phyloP scores from a whole-genome alignment of 2,113 vertebrate species.

The Sorex araneus region DNA sequence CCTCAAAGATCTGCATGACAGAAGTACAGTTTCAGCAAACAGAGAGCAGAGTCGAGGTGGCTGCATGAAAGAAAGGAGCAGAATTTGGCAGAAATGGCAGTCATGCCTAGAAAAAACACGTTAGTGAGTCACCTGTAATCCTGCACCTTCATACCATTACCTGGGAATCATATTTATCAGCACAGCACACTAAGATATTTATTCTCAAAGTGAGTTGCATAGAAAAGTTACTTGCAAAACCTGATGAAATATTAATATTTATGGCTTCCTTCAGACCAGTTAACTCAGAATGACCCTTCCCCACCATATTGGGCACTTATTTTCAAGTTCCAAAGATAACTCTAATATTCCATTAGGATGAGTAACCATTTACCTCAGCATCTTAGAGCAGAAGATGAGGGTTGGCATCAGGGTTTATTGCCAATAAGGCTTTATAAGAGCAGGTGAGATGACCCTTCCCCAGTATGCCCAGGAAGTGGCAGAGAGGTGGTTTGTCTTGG shows the following conservation, averaged over 20 bases:
- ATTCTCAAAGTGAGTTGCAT: background rate
- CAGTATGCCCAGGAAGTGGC: background rate
- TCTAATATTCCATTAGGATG: background rate
- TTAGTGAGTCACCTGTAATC: background rate
- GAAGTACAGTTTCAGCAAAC: background rate
- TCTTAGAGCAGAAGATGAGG: background rate
- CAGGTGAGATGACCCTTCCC: background rate
- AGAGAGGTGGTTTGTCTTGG: background rate
- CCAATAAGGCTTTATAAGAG: fast-evolving
- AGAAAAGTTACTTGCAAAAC: background rate
- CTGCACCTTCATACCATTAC: background rate
- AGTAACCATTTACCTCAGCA: background rate
- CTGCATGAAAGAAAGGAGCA: background rate
- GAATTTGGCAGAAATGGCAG: background rate
- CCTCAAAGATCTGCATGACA: no score
- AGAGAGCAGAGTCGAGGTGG: background rate
- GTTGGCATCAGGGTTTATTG: background rate
- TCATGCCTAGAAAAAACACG: background rate
- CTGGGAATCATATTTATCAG: background rate
- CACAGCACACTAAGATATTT: fast-evolving
- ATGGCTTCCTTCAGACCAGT: background rate
- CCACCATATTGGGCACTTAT: no score
- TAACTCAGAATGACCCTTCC: background rate
- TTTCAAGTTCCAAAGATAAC: background rate
- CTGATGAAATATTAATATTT: background rate